Evolutionary conservation across 2,113 vertebrate genomes (phyloP), one percentile per base, ranked within the genome.

Genomic region (Syngnathus scovelli): DNA sequence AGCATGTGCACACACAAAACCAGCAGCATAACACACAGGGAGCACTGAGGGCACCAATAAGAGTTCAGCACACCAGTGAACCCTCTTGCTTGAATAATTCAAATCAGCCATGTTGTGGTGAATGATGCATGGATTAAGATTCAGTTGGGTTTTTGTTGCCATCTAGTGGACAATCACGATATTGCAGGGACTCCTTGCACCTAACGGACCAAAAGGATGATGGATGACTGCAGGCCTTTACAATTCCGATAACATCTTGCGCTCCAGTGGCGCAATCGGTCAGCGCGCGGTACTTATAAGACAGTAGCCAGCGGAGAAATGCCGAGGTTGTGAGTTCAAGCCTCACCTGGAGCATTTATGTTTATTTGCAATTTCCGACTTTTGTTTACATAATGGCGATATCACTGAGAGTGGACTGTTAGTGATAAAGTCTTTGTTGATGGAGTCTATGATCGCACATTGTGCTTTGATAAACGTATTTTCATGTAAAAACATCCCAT

Each of bases 291-390:
- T 96, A 96, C 95, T 96, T 98, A 98, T 96, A 95, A 63, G 89
- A 92, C 96, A 96, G 95, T 98, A 94, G 74, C 1, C 77, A 84
- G 92, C 85, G 55, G 41, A 95, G 94, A 92, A 27, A 98, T 95
- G 94, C 94, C 93, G 94, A 98, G 94, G 94, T 97, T 98, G 94
- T 98, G 95, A 98, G 96, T 98, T 98, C 95, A 94, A 97, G 94
- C 96, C 95, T 98, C 95, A 98, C 95, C 96, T 97, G 95, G 95
- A 98, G 95, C 95, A 48, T 48, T 48, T 43, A 43, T 10, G 11
- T 43, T 43, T 11, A 43, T 43, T 33, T 0, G 27, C 27, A 33
- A 33, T 46, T 46, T 16, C 5, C 1, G 44, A 13, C 12, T 46
- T 46, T 46, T 46, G 44, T 51, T 51, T 8, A 49, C 7, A 49